A percentile compares a stretch with the other conserved stretches of the same genome.
Conservation (phyloP, 2,113 vertebrate genomes). For the Euleptes europaea region DNA sequence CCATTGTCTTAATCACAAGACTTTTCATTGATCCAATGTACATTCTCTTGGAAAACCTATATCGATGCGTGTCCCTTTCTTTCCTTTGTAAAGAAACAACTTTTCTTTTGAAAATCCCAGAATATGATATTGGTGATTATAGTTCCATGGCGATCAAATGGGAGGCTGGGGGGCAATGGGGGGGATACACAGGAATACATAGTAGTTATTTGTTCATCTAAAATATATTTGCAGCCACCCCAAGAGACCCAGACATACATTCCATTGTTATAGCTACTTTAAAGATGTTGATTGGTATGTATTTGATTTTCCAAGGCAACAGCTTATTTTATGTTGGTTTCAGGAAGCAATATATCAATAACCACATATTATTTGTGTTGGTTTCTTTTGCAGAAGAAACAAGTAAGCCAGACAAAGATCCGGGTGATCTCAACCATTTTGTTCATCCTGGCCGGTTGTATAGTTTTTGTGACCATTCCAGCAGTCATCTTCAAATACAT, state of each 20-base stretch:
- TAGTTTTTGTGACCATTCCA: constrained; percentile 95
- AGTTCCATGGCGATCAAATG: neutral
- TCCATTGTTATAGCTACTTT: neutral
- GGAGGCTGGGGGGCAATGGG: neutral
- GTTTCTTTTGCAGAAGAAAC: constrained; percentile 84
- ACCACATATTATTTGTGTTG: constrained; percentile 1
- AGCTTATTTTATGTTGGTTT: neutral
- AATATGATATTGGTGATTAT: neutral
- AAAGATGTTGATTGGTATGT: neutral
- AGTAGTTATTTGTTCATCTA: neutral
- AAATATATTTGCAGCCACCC: neutral
- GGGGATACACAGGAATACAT: neutral
- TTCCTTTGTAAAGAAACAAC: too few relatives aligned
- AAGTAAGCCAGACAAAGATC: constrained; percentile 98
- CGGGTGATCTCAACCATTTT: constrained; percentile 95
- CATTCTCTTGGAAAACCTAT: too few relatives aligned
- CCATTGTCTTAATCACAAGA: too few relatives aligned
- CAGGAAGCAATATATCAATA: neutral
- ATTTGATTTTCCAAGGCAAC: neutral
- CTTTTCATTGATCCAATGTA: too few relatives aligned
- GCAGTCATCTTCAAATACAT: constrained; percentile 94
- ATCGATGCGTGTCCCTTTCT: too few relatives aligned
- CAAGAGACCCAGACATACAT: neutral
- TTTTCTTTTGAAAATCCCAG: neutral
- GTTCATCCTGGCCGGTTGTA: constrained; percentile 94